phyloP scores from a whole-genome alignment of 2,888 invertebrate genomes.

The Machimus atricapillus region DNA sequence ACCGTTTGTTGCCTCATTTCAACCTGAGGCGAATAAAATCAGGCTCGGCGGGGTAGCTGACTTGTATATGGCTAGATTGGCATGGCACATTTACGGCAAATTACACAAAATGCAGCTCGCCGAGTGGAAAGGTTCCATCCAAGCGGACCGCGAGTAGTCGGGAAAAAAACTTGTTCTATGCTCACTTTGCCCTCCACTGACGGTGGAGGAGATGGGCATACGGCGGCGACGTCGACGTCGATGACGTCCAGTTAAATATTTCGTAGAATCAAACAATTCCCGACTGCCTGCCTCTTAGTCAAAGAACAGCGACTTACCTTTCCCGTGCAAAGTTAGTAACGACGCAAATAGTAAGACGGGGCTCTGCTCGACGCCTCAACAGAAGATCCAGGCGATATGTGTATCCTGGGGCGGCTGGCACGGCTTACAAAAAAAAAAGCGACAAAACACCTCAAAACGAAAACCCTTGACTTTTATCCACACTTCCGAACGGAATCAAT shows the following conservation, averaged over 20 bases:
- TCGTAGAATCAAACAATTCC: not conserved
- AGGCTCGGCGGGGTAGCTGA: not conserved
- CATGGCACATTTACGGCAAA: not conserved
- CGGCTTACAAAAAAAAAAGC: not conserved
- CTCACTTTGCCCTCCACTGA: slow-evolving; percentile 1
- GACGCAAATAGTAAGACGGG: not conserved
- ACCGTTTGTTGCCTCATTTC: not conserved
- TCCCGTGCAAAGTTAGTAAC: not conserved
- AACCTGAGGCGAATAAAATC: not conserved
- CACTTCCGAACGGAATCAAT: slow-evolving; percentile 2
- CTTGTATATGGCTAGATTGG: not conserved
- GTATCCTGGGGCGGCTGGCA: not conserved
- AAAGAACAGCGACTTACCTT: not conserved
- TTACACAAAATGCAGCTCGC: not conserved
- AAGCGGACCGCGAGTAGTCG: not conserved
- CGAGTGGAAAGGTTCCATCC: not conserved
- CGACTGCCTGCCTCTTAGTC: too few relatives aligned
- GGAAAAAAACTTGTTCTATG: slow-evolving; percentile 19
- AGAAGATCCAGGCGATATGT: not conserved
- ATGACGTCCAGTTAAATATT: not conserved
- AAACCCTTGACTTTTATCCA: not conserved
- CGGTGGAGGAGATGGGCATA: not conserved
- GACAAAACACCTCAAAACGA: not conserved
- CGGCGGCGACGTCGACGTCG: not conserved
- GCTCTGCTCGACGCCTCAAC: not conserved